Evolutionary conservation across 2,113 vertebrate species (phyloP).

Genomic region (Gymnogyps californianus): DNA sequence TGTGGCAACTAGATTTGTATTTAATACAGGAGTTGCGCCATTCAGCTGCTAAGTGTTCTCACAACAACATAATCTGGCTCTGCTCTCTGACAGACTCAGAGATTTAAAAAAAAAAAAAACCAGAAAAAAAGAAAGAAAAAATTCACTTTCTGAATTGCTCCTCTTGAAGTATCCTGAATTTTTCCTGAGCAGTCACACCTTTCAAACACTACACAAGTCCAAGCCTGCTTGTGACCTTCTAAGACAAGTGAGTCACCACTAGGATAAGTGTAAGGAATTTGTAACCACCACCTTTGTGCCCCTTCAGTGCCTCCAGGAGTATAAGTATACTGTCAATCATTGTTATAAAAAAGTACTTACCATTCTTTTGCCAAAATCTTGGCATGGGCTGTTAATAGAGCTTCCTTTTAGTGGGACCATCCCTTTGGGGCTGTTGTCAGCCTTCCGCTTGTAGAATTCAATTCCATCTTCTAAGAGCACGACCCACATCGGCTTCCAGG

Average conservation of each 20-base stretch:
- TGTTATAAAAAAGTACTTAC: constrained; percentile 65
- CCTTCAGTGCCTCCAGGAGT: background rate
- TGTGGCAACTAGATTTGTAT: background rate
- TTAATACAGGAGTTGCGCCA: background rate
- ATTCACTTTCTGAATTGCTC: background rate
- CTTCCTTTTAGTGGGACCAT: constrained; percentile 93
- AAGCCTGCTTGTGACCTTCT: background rate
- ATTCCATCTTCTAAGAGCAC: constrained; percentile 90
- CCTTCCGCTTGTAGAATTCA: constrained; percentile 94
- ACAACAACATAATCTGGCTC: background rate
- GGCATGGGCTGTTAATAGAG: constrained; percentile 82
- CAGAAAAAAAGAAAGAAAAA: no score
- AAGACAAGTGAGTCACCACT: accelerated
- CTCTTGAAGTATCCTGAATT: background rate
- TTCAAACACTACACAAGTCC: background rate
- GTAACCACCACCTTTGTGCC: background rate
- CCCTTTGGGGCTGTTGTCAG: constrained; percentile 88
- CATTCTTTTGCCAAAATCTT: constrained; percentile 88
- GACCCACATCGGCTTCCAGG: constrained; percentile 93
- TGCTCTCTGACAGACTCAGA: background rate
- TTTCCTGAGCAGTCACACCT: background rate
- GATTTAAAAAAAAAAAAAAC: background rate
- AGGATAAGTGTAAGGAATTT: background rate
- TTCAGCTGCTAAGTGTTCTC: background rate
- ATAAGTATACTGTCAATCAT: background rate